Evolutionary conservation across 2,113 vertebrate species (phyloP).

Genomic region (Eretmochelys imbricata): DNA sequence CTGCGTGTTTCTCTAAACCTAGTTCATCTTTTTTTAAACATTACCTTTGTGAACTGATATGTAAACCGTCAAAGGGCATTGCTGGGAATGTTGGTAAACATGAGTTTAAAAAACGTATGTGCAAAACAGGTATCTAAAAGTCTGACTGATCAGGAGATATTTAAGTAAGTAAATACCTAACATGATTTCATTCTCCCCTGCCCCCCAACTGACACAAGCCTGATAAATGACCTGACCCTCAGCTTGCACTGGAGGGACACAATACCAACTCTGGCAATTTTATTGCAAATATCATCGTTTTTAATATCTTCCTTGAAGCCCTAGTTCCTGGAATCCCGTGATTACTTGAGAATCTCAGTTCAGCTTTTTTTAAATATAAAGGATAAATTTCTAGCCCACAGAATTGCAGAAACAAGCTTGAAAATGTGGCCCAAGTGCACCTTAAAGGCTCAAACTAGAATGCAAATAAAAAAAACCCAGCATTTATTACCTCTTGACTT

Average conservation of each 20-base stretch:
- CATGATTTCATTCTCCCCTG: not conserved
- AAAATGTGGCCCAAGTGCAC: not conserved
- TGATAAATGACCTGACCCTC: not conserved
- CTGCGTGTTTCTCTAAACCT: not conserved
- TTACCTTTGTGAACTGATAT: not conserved
- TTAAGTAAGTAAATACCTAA: not conserved
- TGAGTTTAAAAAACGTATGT: not conserved
- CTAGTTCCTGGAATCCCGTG: not conserved
- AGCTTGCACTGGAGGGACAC: not conserved
- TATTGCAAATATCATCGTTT: not conserved
- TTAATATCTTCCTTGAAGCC: not conserved
- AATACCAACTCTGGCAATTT: not conserved
- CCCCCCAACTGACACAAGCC: not conserved
- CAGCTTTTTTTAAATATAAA: not conserved
- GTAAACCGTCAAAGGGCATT: not conserved
- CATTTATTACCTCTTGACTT: not conserved
- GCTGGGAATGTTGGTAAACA: not conserved
- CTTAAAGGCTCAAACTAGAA: not conserved
- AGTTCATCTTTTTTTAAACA: not conserved
- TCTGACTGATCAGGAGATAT: not conserved
- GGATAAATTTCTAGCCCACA: not conserved
- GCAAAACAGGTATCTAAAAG: not conserved
- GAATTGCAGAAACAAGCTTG: not conserved
- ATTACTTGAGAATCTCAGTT: not conserved
- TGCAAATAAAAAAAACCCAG: not conserved